Conservation (phyloP, 2,113 vertebrate species). For the Gallinago paraguaiae region DNA sequence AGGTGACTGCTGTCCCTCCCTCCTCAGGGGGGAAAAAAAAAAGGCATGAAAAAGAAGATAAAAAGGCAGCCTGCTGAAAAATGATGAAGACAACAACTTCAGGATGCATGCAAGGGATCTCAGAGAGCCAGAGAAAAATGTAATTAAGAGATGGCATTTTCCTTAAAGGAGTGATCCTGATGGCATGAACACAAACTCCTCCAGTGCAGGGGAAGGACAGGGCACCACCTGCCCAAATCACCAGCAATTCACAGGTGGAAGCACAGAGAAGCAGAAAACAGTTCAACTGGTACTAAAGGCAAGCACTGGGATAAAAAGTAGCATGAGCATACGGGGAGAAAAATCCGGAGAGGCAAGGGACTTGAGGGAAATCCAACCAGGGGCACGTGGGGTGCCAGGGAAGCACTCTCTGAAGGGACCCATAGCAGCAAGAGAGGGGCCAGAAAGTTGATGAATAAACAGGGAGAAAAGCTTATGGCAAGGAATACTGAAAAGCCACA, state of each 20-base stretch:
- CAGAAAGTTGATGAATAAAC: background rate
- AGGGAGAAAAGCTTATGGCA: background rate
- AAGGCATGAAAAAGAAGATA: background rate
- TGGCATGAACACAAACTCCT: background rate
- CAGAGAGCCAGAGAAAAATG: background rate
- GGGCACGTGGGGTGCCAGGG: fast-evolving
- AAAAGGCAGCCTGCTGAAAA: background rate
- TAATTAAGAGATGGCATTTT: background rate
- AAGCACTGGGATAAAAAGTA: background rate
- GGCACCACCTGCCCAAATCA: background rate
- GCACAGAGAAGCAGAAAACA: background rate
- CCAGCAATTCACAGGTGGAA: background rate
- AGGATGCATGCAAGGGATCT: background rate
- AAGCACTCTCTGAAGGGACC: background rate
- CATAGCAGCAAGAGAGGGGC: background rate
- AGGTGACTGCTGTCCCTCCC: background rate
- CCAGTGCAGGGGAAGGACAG: background rate
- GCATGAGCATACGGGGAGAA: background rate
- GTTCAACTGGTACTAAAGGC: background rate
- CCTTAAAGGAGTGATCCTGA: background rate
- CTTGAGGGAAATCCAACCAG: background rate
- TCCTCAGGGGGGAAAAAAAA: background rate
- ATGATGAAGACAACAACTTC: background rate
- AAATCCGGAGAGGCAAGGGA: background rate
- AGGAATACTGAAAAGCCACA: background rate